Percentiles rank a stretch among this genome's conserved stretches.
Conservation (phyloP, 2,797 vertebrate species). For the Nannoperca obscura region DNA sequence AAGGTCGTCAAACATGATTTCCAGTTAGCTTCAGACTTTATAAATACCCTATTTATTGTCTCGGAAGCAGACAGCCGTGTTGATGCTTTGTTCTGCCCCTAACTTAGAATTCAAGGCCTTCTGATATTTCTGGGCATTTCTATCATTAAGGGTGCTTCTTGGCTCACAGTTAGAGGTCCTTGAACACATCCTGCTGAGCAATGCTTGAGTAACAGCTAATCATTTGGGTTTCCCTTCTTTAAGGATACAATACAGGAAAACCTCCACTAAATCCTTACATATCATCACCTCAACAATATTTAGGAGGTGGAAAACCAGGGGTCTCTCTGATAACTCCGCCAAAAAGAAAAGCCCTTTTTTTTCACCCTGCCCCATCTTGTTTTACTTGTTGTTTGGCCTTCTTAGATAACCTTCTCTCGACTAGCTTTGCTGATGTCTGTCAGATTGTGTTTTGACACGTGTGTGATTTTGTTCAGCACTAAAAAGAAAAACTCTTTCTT, state of each 20-base stretch:
- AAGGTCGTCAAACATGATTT: conserved; percentile 52
- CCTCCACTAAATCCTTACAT: conserved; percentile 69
- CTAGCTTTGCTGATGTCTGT: neutral
- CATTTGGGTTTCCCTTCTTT: conserved; percentile 50
- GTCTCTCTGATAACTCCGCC: conserved; percentile 52
- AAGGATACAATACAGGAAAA: conserved; percentile 74
- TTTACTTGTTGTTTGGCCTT: conserved; percentile 35
- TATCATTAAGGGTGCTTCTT: conserved; percentile 5
- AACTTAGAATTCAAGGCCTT: conserved; percentile 43
- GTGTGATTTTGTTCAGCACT: neutral
- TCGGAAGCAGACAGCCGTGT: conserved; percentile 16
- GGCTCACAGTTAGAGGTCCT: conserved; percentile 30
- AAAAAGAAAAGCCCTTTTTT: conserved; percentile 45
- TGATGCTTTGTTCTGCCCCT: neutral
- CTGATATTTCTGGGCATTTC: conserved; percentile 32
- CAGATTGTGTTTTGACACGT: neutral
- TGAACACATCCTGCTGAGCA: conserved; percentile 53
- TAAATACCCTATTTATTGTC: conserved; percentile 26
- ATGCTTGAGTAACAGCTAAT: conserved; percentile 63
- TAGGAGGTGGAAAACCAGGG: conserved; percentile 47
- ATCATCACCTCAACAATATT: conserved; percentile 66
- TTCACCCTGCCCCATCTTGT: conserved; percentile 32
- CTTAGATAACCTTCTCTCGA: conserved; percentile 19
- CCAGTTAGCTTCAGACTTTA: conserved; percentile 31
- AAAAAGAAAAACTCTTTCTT: neutral